A percentile compares a stretch with the other conserved stretches of the same genome.
phyloP scores from a whole-genome alignment of 2,888 invertebrate species.

The Tenthredo scrophulariae region DNA sequence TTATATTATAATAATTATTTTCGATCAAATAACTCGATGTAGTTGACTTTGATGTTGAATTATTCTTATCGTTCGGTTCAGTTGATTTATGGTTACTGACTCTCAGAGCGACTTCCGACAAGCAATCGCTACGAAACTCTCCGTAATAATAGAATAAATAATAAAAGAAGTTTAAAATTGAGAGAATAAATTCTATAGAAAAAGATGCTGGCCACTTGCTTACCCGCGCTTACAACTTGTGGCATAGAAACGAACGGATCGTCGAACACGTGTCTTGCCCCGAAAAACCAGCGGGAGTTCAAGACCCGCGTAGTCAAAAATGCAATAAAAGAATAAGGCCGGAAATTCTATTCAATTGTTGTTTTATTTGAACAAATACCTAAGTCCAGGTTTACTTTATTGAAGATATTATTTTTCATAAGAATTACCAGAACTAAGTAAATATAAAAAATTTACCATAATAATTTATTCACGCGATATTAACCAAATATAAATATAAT shows the following conservation, averaged over 20 bases:
- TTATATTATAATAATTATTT: not conserved
- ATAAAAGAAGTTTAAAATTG: not conserved
- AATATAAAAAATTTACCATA: not conserved
- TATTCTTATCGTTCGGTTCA: not conserved
- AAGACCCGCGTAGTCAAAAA: conserved; percentile 8
- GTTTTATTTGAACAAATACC: not conserved
- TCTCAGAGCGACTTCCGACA: not conserved
- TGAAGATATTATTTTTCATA: not conserved
- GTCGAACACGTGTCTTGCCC: conserved; percentile 40
- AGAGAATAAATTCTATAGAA: not conserved
- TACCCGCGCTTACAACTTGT: not conserved
- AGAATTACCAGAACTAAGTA: not conserved
- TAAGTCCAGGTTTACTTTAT: not conserved
- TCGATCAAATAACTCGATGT: not conserved
- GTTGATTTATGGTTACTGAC: not conserved
- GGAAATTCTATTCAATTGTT: not conserved
- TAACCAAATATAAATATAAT: not conserved
- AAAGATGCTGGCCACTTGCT: conserved; percentile 24
- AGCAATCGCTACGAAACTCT: conserved; percentile 1
- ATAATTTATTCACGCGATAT: not conserved
- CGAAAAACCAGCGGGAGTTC: conserved; percentile 46
- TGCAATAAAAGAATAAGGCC: not conserved
- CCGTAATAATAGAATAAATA: conserved; percentile 44
- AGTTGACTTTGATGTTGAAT: not conserved
- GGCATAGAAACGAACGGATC: conserved; percentile 8